Evolutionary conservation across 1,140 invertebrate species (phyloP), one percentile per base, ranked within the genome.

Genomic region (Coptotermes formosanus): DNA sequence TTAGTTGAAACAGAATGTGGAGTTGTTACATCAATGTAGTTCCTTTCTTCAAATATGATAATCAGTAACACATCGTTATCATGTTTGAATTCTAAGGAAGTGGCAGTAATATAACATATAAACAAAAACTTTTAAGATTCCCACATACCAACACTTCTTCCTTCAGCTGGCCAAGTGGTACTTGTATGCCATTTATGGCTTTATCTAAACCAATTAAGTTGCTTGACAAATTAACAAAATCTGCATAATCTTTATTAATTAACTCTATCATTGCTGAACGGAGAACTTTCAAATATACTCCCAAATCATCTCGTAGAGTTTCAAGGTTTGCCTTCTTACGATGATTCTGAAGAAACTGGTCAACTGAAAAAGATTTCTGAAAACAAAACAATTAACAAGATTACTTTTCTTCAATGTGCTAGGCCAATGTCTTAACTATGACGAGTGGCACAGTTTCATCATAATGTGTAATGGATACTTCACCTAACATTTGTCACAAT

Each of bases 161-260:
- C 89, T 94, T 94, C 25, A 98, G 92, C 88, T 96, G 94, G 55
- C 94, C 94, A 59, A 98, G 91, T 38, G 97, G 97, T 82, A 92
- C 90, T 90, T 96, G 94, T 85, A 98, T 93, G 88, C 95, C 95
- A 86, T 94, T 93, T 86, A 99, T 97, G 11, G 95, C 94, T 90
- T 97, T 96, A 90, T 98, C 97, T 84, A 98, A 92, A 2, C 97
- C 97, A 89, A 98, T 97, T 87, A 99, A 92, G 91, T 98, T 98
- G 38, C 97, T 97, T 48, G 98, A 99, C 69, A 99, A 91, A 92
- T 98, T 98, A 14, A 99, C 97, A 93, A 99, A 99, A 91, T 99
- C 98, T 7, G 96, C 96, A 92, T 99, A 99, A 90, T 99, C 98
- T 90, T 98, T 96, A 91, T 99, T 99, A 86, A 99, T 99, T 0